Evolutionary conservation across 2,113 vertebrate species (phyloP).

Genomic region (Lates calcarifer): DNA sequence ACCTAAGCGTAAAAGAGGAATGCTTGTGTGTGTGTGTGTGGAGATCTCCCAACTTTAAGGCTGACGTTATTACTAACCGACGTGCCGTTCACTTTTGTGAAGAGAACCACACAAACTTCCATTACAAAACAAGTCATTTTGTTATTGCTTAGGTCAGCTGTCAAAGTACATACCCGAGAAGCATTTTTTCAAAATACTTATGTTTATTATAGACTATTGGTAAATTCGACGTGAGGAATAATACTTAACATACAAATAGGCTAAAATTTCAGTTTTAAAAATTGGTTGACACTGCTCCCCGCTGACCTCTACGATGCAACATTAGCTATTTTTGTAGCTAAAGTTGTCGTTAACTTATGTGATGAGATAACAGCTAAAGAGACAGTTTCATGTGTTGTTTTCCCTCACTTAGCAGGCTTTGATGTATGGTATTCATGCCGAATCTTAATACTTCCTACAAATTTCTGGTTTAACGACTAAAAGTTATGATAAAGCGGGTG

Average conservation of each 20-base stretch:
- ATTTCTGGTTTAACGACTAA: not conserved
- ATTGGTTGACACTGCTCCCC: not conserved
- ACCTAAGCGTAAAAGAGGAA: conserved; percentile 48
- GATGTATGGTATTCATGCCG: not conserved
- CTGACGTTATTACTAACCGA: conserved; percentile 61
- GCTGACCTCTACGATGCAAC: conserved; percentile 12
- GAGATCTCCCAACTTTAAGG: conserved; percentile 65
- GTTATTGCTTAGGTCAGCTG: not conserved
- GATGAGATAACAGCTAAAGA: not conserved
- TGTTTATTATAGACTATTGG: too few species aligned
- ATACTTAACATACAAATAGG: not conserved
- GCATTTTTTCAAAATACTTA: accelerated
- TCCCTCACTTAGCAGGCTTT: not conserved
- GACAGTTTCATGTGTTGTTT: not conserved
- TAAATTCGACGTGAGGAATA: not conserved
- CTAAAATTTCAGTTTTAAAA: conserved; percentile 10
- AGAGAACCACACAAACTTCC: not conserved
- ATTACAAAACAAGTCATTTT: not conserved
- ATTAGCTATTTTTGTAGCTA: not conserved
- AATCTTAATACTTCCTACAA: not conserved
- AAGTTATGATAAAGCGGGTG: not conserved
- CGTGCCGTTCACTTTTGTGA: conserved; percentile 36
- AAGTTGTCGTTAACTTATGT: not conserved
- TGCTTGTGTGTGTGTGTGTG: conserved; percentile 38
- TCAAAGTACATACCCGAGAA: accelerated